Conservation (phyloP, 2,888 invertebrate species). For the Pachliopta kotzebuea region DNA sequence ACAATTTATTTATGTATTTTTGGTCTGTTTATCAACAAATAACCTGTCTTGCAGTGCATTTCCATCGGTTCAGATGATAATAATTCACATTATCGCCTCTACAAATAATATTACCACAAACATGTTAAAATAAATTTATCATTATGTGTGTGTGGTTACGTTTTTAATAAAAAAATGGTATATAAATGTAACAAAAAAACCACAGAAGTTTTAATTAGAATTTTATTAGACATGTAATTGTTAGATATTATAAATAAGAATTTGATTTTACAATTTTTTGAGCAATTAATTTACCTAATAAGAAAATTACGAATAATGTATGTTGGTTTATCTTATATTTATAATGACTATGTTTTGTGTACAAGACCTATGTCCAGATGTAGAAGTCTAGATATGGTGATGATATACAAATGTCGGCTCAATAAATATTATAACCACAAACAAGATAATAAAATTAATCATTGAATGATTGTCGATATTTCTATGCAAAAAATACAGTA, state of each 20-base stretch:
- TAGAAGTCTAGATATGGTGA: neutral
- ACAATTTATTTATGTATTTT: conserved; percentile 4
- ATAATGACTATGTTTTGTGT: too few species aligned
- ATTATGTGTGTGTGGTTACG: conserved; percentile 6
- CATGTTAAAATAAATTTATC: conserved; percentile 5
- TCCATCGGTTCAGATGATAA: neutral
- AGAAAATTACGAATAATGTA: neutral
- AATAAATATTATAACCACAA: conserved; percentile 16
- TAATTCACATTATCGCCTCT: conserved; percentile 12
- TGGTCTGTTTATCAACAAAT: conserved; percentile 2
- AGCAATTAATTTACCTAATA: neutral
- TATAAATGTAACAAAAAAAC: too few species aligned
- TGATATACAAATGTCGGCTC: conserved; percentile 19
- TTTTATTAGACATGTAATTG: neutral
- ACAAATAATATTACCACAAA: conserved; percentile 18
- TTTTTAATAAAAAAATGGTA: neutral
- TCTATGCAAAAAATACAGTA: neutral
- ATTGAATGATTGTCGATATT: conserved; percentile 8
- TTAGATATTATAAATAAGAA: neutral
- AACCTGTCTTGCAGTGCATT: neutral
- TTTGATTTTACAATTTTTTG: neutral
- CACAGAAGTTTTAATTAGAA: neutral
- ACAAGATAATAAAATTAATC: conserved; percentile 15
- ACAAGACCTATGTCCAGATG: too few species aligned
- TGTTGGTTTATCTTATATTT: too few species aligned